These are phyloP conservation scores for Cactoblastis cactorum DNA, from an alignment of 2,888 invertebrate genomes.

Conservation along the genomic window DNA sequence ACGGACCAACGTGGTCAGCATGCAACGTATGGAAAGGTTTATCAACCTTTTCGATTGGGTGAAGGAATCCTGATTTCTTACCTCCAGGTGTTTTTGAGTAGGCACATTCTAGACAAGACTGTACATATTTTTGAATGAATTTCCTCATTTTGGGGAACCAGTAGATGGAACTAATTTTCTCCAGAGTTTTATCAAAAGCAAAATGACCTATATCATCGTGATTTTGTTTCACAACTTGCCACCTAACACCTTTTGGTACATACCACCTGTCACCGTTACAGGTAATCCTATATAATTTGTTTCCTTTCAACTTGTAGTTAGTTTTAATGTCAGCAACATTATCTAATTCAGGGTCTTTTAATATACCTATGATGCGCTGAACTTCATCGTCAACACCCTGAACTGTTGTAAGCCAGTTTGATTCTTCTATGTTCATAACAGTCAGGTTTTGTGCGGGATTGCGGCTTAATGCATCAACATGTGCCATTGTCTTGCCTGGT, in stretches of 20 bases:
- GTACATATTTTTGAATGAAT: constrained; percentile 19
- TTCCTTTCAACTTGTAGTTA: constrained; percentile 16
- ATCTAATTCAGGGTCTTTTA: constrained; percentile 16
- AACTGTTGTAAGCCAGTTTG: constrained; percentile 21
- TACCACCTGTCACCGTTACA: constrained; percentile 17
- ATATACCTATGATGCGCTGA: constrained; percentile 15
- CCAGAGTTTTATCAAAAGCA: constrained; percentile 19
- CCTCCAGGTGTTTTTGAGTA: constrained; percentile 7
- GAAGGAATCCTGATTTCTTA: constrained; percentile 12
- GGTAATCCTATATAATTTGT: constrained; percentile 15
- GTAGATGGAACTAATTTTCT: constrained; percentile 15
- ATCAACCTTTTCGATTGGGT: constrained; percentile 15
- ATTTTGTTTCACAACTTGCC: constrained; percentile 18
- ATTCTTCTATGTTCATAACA: constrained; percentile 4
- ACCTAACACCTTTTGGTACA: background rate
- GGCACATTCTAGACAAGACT: constrained; percentile 18
- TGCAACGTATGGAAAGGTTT: too few relatives aligned
- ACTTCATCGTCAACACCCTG: constrained; percentile 22
- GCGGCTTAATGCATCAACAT: constrained; percentile 2
- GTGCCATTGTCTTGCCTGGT: background rate
- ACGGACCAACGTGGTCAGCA: constrained; percentile 24
- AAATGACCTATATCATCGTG: constrained; percentile 25
- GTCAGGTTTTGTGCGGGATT: background rate
- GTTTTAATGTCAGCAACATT: constrained; percentile 16
- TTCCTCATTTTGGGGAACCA: constrained; percentile 20